A percentile compares a stretch with the other conserved stretches of the same genome.
phyloP scores from a whole-genome alignment of 2,888 invertebrate species.

The Epistrophella euchroma region DNA sequence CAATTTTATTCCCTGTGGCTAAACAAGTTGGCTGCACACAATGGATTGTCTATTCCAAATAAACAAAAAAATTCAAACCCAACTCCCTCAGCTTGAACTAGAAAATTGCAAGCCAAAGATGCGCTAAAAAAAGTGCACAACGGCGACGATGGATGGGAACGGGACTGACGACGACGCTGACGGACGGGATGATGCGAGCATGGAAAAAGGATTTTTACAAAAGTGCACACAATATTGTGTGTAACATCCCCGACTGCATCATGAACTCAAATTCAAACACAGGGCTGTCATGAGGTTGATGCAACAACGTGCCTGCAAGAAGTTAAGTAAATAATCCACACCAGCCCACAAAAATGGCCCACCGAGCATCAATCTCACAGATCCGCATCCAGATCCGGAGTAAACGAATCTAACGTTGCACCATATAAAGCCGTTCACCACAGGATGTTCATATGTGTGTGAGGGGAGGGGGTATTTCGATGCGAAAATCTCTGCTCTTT shows the following conservation, averaged over 20 bases:
- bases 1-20: constrained; percentile 28
- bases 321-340: constrained; percentile 75
- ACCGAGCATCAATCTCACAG: constrained; percentile 61
- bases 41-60: constrained; percentile 28
- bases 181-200: constrained; percentile 5
- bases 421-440: constrained; percentile 8
- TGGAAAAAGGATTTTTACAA: constrained; percentile 21
- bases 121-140: constrained; percentile 53
- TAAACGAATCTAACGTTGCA: constrained; percentile 38
- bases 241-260: constrained; percentile 63
- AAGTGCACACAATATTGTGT: constrained; percentile 48
- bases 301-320: constrained; percentile 68
- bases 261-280: constrained; percentile 50
- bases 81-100: constrained; percentile 24
- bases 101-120: constrained; percentile 24
- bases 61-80: constrained; percentile 20
- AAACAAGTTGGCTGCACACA: constrained; percentile 39
- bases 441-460: constrained; percentile 5
- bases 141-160: constrained; percentile 13
- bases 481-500: constrained; percentile 66
- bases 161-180: not conserved
- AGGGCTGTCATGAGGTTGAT: constrained; percentile 46
- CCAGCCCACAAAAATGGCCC: constrained; percentile 73
- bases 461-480: not conserved
- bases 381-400: constrained; percentile 28